Percentiles rank a stretch among this genome's conserved stretches.
phyloP scores from a whole-genome alignment of 2,113 vertebrate species.

The Plecotus auritus region DNA sequence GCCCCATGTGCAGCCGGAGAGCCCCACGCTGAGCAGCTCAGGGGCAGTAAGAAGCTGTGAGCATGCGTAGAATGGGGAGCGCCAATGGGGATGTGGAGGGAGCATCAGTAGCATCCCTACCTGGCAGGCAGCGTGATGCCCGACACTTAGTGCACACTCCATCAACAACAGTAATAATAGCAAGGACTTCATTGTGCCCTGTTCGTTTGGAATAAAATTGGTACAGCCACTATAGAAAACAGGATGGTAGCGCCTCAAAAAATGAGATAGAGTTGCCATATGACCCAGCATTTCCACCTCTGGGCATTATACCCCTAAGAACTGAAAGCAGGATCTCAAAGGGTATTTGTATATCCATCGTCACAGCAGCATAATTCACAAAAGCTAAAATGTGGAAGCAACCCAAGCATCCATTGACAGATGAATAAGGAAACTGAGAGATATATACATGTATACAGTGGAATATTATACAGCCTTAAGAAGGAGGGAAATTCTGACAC shows the following conservation, averaged over 20 bases:
- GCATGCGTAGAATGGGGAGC: not conserved
- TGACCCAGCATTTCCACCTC: not conserved
- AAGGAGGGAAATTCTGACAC: not conserved
- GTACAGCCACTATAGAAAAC: not conserved
- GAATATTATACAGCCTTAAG: not conserved
- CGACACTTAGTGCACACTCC: accelerated
- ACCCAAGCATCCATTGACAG: not conserved
- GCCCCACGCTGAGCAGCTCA: not conserved
- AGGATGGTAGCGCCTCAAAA: not conserved
- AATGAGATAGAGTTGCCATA: not conserved
- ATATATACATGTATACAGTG: not conserved
- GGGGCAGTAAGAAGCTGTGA: not conserved
- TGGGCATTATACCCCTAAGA: not conserved
- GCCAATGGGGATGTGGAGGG: accelerated
- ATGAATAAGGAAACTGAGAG: not conserved
- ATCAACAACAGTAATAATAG: not conserved
- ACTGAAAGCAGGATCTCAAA: not conserved
- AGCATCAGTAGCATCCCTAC: not conserved
- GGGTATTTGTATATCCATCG: not conserved
- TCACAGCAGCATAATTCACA: not conserved
- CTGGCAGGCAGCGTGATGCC: no score
- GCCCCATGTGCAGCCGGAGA: not conserved
- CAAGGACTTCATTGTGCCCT: not conserved
- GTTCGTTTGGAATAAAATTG: not conserved
- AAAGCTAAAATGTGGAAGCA: not conserved